Base-by-base conservation (phyloP, 2,797 vertebrate genomes). In the Sus cebifrons region DNA sequence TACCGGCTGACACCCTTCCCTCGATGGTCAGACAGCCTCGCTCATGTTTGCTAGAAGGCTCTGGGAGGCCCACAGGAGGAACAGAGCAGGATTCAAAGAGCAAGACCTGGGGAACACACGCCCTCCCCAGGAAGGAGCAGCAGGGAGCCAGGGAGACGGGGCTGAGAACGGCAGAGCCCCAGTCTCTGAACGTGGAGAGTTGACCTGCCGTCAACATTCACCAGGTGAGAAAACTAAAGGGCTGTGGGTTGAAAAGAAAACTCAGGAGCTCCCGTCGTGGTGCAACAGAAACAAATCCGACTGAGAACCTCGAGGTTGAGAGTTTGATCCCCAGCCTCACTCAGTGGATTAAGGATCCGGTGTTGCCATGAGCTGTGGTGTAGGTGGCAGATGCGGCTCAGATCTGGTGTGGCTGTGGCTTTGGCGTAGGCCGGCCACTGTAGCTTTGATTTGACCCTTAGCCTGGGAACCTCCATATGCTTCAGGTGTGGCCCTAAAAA, bases 151-250 rank as follows among this genome's bases (percentile, higher is more conserved):
- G 29, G 67, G 21, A 36, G 44, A 60, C 8, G 0, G 15, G 14
- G 1, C 3, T 1, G 12, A 74, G 60, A 13, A 25, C 29, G 5
- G 16, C 67, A 49, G 6, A 7, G 20, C 40, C 60, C 68, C 40
- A 21, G 6, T 1, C 44, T 89, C 71, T 32, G 29, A 29, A 60
- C 2, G 40, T 2, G 2, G 68, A 52, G 60, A 8, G n/a, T 56
- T 16, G 2, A 11, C 14, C 64, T 25, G 15, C 54, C 1, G 0
- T 83, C 17, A 1, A 10, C 5, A 18, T 29, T 25, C 13, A 49
- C 21, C n/a, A 52, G 78, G 32, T 44, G n/a, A 14, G 71, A 25
- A 25, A 1, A 77, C 5, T 1, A 2, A n/a, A 73, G 83, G 29
- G 27, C 56, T 18, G 5, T 9, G 20, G 44, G 4, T 17, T 17